Percentiles rank a stretch among this genome's conserved stretches.
Evolutionary conservation across 1,140 invertebrate species (phyloP).

Genomic region (Hirudo medicinalis): DNA sequence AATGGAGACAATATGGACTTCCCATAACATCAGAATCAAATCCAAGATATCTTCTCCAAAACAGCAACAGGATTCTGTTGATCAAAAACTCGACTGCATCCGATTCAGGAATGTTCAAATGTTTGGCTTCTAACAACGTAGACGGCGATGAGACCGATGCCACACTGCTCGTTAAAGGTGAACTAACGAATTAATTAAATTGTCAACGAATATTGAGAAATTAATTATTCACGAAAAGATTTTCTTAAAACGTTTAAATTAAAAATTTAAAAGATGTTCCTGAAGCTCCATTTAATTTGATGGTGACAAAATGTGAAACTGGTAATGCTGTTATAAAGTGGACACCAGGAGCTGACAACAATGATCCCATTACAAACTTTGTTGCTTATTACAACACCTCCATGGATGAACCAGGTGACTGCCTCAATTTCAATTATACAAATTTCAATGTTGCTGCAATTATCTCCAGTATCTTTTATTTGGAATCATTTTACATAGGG

Average conservation of each 20-base stretch:
- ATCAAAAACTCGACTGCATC: conserved; percentile 83
- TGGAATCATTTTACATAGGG: conserved; percentile 3
- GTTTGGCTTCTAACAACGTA: conserved; percentile 75
- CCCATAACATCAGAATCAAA: conserved; percentile 64
- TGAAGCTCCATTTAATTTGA: conserved; percentile 5
- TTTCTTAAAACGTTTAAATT: not conserved
- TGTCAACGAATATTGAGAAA: not conserved
- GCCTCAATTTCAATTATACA: conserved; percentile 53
- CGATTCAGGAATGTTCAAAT: conserved; percentile 88
- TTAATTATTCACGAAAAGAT: not conserved
- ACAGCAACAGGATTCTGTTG: conserved; percentile 70
- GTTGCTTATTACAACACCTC: conserved; percentile 85
- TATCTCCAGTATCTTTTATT: too few species aligned
- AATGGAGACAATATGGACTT: conserved; percentile 72
- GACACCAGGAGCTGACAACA: conserved; percentile 78
- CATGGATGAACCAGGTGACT: conserved; percentile 70
- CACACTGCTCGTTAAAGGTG: conserved; percentile 76
- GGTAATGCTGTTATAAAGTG: conserved; percentile 58
- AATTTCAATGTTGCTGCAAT: too few species aligned
- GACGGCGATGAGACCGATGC: conserved; percentile 70
- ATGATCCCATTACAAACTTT: conserved; percentile 74
- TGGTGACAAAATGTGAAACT: not conserved
- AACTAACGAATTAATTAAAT: not conserved
- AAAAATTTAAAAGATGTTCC: not conserved
- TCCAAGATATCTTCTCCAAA: conserved; percentile 33